Evolutionary conservation across 2,797 vertebrate genomes (phyloP), one percentile per base, ranked within the genome.

Genomic region (Rhincodon typus): DNA sequence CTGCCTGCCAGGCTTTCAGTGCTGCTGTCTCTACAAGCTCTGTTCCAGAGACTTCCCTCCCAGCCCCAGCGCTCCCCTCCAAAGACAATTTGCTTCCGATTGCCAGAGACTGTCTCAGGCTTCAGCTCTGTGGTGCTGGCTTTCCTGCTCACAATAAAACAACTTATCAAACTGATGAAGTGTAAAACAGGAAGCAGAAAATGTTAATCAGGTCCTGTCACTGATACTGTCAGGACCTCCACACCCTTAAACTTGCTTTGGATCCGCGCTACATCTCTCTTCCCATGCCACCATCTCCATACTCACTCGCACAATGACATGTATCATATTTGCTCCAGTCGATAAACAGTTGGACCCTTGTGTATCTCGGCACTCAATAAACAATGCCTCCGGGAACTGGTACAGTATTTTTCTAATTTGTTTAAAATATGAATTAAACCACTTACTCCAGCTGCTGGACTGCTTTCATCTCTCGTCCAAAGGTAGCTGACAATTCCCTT

Each of bases 381-480:
- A 42, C 21, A 74, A 95, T 74, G 70, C 50, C 42, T 34, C 30
- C 30, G 5, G 53, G 23, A 74, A 50, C 6, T 30, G 7, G 66
- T 50, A 0, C 38, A 94, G 70, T 46, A 46, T 74, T 94, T 53
- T 94, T 72, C 30, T 23, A 94, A 30, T 13, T 74, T 13, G 53
- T 34, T 77, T 77, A 23, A 25, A 21, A 3, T 67, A 66, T 23
- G 30, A 95, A 53, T 25, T 62, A 19, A 66, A 27, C 19, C 74
- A 96, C 98, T 98, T 96, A 99, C 99, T 97, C 99, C 99, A 84
- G 99, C 99, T 0, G 99, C 99, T 86, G 99, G 99, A 94, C 99
- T 99, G 95, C 96, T 98, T 57, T 99, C 98, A 0, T 99, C 99
- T 90, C 99, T 97, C 21, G 97, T 98, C 99, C 99, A 99, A 96